phyloP scores from a whole-genome alignment of 2,113 vertebrate genomes.

The Scortum barcoo region DNA sequence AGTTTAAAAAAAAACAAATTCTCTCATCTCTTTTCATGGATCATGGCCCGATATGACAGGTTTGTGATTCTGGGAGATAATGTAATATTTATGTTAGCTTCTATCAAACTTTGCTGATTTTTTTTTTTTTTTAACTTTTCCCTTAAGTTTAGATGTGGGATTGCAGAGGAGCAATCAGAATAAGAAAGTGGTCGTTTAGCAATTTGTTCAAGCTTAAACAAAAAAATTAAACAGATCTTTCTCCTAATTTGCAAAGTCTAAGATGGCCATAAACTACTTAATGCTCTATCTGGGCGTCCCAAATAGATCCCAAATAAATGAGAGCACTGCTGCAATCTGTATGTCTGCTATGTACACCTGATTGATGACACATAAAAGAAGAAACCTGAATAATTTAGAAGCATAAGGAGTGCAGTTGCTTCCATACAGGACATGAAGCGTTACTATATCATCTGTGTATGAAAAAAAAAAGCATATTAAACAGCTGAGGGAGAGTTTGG shows the following conservation, averaged over 20 bases:
- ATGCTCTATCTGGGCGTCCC: not conserved
- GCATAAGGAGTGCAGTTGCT: not conserved
- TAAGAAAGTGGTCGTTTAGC: not conserved
- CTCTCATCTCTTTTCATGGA: not conserved
- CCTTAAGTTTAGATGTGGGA: not conserved
- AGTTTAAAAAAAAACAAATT: not conserved
- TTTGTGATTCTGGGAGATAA: not conserved
- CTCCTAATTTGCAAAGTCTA: not conserved
- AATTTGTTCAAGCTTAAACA: not conserved
- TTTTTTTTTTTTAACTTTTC: not conserved
- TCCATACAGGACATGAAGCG: not conserved
- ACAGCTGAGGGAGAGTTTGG: not conserved
- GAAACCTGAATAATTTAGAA: not conserved
- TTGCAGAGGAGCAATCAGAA: not conserved
- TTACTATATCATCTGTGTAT: not conserved
- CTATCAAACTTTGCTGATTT: not conserved
- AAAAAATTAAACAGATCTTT: not conserved
- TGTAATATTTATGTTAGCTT: conserved; percentile 3
- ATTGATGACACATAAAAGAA: no score
- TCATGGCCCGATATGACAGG: not conserved
- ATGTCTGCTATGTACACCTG: no score
- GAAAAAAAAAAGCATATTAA: not conserved
- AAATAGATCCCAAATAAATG: not conserved
- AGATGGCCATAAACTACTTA: not conserved
- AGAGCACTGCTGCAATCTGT: no score